A percentile compares a stretch with the other conserved stretches of the same genome.
Conservation (phyloP, 2,888 invertebrate genomes). For the Brachypalpus laphriformis region DNA sequence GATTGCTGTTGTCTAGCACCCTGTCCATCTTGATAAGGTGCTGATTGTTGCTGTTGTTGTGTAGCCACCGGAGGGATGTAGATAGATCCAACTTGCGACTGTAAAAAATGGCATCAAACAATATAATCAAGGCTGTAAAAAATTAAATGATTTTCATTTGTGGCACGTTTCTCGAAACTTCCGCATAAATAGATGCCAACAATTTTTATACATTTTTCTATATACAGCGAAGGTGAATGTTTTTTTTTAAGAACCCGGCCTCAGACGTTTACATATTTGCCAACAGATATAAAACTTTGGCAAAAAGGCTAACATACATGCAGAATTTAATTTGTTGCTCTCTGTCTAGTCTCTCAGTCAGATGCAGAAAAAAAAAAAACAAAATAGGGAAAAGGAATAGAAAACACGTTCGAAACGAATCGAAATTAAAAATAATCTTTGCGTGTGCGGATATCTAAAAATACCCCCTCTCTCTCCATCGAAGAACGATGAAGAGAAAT, state of each 20-base stretch:
- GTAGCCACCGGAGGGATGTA: constrained; percentile 85
- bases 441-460: constrained; percentile 71
- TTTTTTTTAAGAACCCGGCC: constrained; percentile 1
- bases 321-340: constrained; percentile 1
- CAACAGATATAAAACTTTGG: constrained; percentile 42
- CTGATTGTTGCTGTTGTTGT: constrained; percentile 81
- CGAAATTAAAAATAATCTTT: constrained; percentile 50
- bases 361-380: constrained; percentile 1
- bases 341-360: constrained; percentile 6
- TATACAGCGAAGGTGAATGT: neutral
- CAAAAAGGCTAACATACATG: constrained; percentile 38
- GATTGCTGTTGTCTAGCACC: constrained; percentile 75
- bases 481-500: neutral
- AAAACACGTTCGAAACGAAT: constrained; percentile 36
- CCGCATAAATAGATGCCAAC: constrained; percentile 51
- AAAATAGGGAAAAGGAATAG: constrained; percentile 36
- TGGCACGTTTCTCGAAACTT: constrained; percentile 48
- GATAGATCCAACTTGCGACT: constrained; percentile 84
- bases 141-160: constrained; percentile 5
- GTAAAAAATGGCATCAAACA: constrained; percentile 20
- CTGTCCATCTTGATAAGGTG: constrained; percentile 84
- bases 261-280: constrained; percentile 1
- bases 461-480: neutral
- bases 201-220: constrained; percentile 4
- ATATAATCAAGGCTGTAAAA: constrained; percentile 11